A percentile compares a stretch with the other conserved stretches of the same genome.
phyloP scores from a whole-genome alignment of 1,140 invertebrate genomes.

The Aleiodes sp. region DNA sequence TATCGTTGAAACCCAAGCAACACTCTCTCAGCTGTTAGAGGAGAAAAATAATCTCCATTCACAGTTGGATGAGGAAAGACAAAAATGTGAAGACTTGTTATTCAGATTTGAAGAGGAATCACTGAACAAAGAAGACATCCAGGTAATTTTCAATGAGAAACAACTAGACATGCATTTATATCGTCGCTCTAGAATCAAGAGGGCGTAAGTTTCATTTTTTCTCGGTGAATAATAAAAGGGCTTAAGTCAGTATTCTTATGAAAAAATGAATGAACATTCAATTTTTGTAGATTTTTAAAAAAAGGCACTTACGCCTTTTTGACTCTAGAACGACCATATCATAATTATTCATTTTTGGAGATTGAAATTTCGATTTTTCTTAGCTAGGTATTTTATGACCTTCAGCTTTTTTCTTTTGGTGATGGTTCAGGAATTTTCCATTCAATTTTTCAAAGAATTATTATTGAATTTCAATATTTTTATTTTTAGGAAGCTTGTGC shows the following conservation, averaged over 20 bases:
- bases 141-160: slow-evolving; percentile 66
- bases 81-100: slow-evolving; percentile 90
- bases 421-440: not conserved
- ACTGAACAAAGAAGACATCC: slow-evolving; percentile 80
- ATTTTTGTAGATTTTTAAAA: too few relatives aligned
- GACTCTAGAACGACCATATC: too few relatives aligned
- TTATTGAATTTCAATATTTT: not conserved
- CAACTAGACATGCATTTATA: slow-evolving; percentile 61
- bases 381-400: too few relatives aligned
- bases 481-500: slow-evolving; percentile 16
- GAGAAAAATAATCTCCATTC: slow-evolving; percentile 74
- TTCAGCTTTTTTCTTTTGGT: not conserved
- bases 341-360: not conserved
- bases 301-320: too few relatives aligned
- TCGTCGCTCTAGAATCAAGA: too few relatives aligned
- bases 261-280: too few relatives aligned
- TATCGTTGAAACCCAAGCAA: slow-evolving; percentile 54
- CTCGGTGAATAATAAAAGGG: too few relatives aligned
- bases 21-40: slow-evolving; percentile 68
- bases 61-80: slow-evolving; percentile 85
- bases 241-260: too few relatives aligned
- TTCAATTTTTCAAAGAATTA: too few relatives aligned
- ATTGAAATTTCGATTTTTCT: not conserved
- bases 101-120: slow-evolving; percentile 92
- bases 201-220: too few relatives aligned